Evolutionary conservation across 2,888 invertebrate genomes (phyloP), one percentile per base, ranked within the genome.

Genomic region (Dynastes hyllus): DNA sequence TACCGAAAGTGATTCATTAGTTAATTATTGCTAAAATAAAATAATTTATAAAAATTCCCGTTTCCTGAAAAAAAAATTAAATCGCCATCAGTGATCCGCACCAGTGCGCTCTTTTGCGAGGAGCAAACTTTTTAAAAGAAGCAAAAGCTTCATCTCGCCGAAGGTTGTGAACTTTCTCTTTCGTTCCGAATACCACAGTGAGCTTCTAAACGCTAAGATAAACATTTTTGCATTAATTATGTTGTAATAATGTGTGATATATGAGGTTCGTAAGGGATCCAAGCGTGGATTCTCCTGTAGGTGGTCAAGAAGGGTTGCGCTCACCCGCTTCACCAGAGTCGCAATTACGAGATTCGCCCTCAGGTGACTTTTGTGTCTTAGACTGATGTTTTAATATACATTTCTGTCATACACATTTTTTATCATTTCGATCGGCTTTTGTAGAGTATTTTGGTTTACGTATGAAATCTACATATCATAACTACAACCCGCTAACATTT

Each of bases 251-350:
- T 80, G 80, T 79, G 78, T 81, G 78, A 81, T 83, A 82, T 79
- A 85, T 83, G 84, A 83, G 84, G 84, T 83, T 84, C 81, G 80
- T 80, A 80, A 82, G 81, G 81, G 83, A 84, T 81, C 81, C 81
- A 81, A 88, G 86, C 84, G 88, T 88, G 88, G 88, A 88, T 88
- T 85, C 88, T 80, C 84, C 86, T 79, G 84, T 84, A 79, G 81
- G 81, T 80, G 84, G 82, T 79, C 83, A 85, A 85, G 87, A 87
- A 86, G 87, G 86, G 86, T 85, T 86, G 85, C 87, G 86, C 85
- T 85, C 87, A 83, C 85, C 86, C 83, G 85, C 84, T 81, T 85
- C 84, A 80, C 87, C 86, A 84, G 87, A 86, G 82, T 83, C 81
- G 75, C 83, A 82, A 81, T 84, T 87, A 81, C 85, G 84, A 84